These are phyloP conservation scores for Nesidiocoris tenuis DNA, from an alignment of 2,888 invertebrate species.

Conservation along the genomic window DNA sequence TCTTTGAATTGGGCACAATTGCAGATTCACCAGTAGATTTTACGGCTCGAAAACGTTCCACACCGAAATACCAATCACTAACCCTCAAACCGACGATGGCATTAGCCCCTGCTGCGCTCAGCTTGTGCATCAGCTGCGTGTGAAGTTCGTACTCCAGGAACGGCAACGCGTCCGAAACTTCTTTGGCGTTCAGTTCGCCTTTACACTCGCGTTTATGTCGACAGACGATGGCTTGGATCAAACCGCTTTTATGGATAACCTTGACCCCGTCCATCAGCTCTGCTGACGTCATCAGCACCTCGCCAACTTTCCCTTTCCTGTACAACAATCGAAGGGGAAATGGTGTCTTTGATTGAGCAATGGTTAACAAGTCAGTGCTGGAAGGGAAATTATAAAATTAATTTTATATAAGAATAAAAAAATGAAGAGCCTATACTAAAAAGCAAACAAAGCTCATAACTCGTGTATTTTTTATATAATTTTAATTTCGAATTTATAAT, in stretches of 20 bases:
- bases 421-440: neutral
- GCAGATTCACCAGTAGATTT: too few relatives aligned
- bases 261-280: slow-evolving; percentile 76
- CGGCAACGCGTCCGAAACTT: slow-evolving; percentile 91
- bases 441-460: too few relatives aligned
- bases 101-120: slow-evolving; percentile 93
- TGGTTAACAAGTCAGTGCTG: too few relatives aligned
- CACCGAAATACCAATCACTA: slow-evolving; percentile 54
- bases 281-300: slow-evolving; percentile 85
- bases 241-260: slow-evolving; percentile 68
- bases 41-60: too few relatives aligned
- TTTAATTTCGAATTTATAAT: too few relatives aligned
- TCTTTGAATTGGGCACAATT: too few relatives aligned
- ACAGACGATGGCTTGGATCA: slow-evolving; percentile 73
- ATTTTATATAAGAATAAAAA: neutral
- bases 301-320: slow-evolving; percentile 82
- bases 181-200: slow-evolving; percentile 84
- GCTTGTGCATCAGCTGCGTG: slow-evolving; percentile 82
- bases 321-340: too few relatives aligned
- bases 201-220: slow-evolving; percentile 74
- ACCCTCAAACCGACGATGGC: slow-evolving; percentile 82
- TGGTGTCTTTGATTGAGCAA: too few relatives aligned
- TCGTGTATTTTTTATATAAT: too few relatives aligned
- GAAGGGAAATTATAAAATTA: neutral
- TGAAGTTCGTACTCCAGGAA: slow-evolving; percentile 96